These are phyloP conservation scores for Rostratula benghalensis DNA, from an alignment of 2,113 vertebrate genomes.

Conservation along the genomic window DNA sequence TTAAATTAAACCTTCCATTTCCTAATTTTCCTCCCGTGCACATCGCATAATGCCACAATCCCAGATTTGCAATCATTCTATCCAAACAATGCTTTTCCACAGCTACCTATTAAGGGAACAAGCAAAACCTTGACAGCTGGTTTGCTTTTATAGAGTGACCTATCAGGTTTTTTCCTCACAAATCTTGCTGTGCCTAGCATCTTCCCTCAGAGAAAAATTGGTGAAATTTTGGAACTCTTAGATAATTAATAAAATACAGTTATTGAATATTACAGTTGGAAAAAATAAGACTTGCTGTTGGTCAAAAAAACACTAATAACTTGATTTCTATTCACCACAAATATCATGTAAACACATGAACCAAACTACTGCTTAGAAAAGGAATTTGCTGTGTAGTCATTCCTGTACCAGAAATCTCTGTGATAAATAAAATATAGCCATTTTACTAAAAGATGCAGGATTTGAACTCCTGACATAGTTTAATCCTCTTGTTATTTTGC, in stretches of 20 bases:
- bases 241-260: background rate
- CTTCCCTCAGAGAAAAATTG: background rate
- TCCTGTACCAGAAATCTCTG: background rate
- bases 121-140: constrained; percentile 44
- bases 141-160: constrained; percentile 23
- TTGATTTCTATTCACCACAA: background rate
- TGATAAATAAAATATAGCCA: background rate
- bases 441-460: background rate
- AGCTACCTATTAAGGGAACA: constrained; percentile 34
- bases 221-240: background rate
- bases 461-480: background rate
- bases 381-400: background rate
- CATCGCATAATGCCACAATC: background rate
- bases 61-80: constrained; percentile 10
- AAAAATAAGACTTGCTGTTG: background rate
- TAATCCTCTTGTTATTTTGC: background rate
- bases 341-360: background rate
- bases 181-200: background rate
- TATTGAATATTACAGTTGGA: background rate
- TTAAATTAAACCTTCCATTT: background rate
- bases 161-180: background rate
- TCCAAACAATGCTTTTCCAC: constrained; percentile 13
- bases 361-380: background rate
- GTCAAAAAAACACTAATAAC: background rate
- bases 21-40: background rate